Evolutionary conservation across 2,797 vertebrate genomes (phyloP).

Genomic region (Pseudomugil gertrudae): DNA sequence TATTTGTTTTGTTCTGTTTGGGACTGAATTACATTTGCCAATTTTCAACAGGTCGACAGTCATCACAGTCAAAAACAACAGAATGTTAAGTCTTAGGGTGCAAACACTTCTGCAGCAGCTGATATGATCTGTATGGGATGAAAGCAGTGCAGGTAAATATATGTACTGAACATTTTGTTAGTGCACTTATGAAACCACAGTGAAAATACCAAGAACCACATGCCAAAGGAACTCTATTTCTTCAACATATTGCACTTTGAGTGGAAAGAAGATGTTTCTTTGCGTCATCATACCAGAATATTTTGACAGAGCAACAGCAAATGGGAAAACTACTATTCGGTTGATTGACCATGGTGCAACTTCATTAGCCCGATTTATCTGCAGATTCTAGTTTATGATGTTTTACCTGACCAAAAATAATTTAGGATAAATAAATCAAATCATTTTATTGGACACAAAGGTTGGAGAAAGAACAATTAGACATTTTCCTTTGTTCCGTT

Average conservation of each 20-base stretch:
- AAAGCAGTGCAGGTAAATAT: neutral
- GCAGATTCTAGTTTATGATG: neutral
- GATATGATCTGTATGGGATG: neutral
- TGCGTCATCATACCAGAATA: neutral
- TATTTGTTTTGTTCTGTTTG: no score
- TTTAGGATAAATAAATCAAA: neutral
- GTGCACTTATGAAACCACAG: neutral
- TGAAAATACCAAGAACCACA: neutral
- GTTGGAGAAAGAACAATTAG: constrained; percentile 6
- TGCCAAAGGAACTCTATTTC: neutral
- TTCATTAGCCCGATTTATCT: neutral
- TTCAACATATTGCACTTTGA: neutral
- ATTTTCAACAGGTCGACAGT: no score
- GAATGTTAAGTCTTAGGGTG: neutral
- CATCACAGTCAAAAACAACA: no score
- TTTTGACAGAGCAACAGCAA: neutral
- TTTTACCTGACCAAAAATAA: neutral
- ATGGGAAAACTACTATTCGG: neutral
- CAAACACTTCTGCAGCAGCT: neutral
- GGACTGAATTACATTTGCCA: no score
- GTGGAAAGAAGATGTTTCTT: neutral
- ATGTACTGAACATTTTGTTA: neutral
- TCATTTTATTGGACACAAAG: neutral
- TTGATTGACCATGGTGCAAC: neutral
- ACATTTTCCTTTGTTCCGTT: constrained; percentile 46